Conservation (phyloP, 2,113 vertebrate genomes). For the Beaufortia kweichowensis region DNA sequence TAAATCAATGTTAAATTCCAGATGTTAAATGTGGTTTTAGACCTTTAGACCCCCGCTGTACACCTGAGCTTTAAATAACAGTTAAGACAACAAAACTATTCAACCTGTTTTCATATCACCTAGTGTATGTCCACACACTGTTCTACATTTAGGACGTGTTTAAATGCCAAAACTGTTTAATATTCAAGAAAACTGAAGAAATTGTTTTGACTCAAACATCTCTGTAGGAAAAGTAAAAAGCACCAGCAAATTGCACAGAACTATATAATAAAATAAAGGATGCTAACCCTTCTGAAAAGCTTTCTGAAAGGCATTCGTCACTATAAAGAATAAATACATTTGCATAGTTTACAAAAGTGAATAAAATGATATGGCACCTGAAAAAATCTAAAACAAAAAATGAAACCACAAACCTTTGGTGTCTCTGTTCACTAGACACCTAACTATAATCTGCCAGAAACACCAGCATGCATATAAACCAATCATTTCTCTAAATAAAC, state of each 20-base stretch:
- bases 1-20: too few species aligned
- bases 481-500: neutral
- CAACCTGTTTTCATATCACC: too few species aligned
- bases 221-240: neutral
- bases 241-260: neutral
- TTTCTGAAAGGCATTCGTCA: slow-evolving; percentile 6
- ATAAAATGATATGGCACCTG: slow-evolving; percentile 55
- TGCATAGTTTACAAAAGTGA: slow-evolving; percentile 17
- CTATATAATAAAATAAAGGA: too few species aligned
- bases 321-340: neutral
- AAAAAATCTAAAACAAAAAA: slow-evolving; percentile 21
- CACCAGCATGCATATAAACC: neutral
- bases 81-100: too few species aligned
- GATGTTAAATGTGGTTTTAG: too few species aligned
- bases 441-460: neutral
- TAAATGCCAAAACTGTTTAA: neutral
- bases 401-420: neutral
- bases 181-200: neutral
- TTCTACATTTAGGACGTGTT: too few species aligned
- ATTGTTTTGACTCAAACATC: neutral
- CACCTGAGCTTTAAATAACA: neutral
- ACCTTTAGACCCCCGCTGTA: neutral
- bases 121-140: too few species aligned
- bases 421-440: neutral
- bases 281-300: too few species aligned